phyloP scores from a whole-genome alignment of 2,888 invertebrate genomes.

The Agriopis marginaria region DNA sequence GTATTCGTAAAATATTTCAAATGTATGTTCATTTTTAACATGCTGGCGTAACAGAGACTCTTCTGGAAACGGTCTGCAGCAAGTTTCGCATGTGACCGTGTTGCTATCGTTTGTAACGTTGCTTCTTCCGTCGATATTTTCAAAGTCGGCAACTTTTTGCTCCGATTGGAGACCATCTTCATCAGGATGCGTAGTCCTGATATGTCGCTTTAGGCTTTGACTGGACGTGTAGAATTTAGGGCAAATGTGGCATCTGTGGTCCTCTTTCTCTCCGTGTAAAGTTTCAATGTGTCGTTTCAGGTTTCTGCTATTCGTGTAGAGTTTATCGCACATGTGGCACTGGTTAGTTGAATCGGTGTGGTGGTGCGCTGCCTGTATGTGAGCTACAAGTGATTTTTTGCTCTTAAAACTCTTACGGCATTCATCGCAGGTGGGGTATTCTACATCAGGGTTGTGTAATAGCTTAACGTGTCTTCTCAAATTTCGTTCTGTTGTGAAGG shows the following conservation, averaged over 20 bases:
- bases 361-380: slow-evolving; percentile 63
- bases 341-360: slow-evolving; percentile 51
- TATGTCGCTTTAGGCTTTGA: slow-evolving; percentile 68
- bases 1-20: slow-evolving; percentile 69
- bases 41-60: slow-evolving; percentile 65
- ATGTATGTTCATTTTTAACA: slow-evolving; percentile 67
- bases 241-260: slow-evolving; percentile 67
- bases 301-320: slow-evolving; percentile 67
- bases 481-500: slow-evolving; percentile 68
- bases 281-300: slow-evolving; percentile 70
- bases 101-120: slow-evolving; percentile 23
- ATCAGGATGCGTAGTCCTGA: slow-evolving; percentile 56
- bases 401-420: slow-evolving; percentile 68
- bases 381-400: slow-evolving; percentile 63
- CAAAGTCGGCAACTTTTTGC: slow-evolving; percentile 11
- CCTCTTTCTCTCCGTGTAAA: slow-evolving; percentile 64
- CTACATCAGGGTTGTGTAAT: slow-evolving; percentile 65
- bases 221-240: slow-evolving; percentile 73
- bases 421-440: slow-evolving; percentile 66
- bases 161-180: slow-evolving; percentile 47
- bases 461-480: slow-evolving; percentile 67
- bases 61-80: slow-evolving; percentile 56
- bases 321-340: slow-evolving; percentile 66
- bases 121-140: slow-evolving; percentile 23
- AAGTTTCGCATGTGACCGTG: slow-evolving; percentile 57